Conservation (phyloP, 2,113 vertebrate species). For the Panurus biarmicus region DNA sequence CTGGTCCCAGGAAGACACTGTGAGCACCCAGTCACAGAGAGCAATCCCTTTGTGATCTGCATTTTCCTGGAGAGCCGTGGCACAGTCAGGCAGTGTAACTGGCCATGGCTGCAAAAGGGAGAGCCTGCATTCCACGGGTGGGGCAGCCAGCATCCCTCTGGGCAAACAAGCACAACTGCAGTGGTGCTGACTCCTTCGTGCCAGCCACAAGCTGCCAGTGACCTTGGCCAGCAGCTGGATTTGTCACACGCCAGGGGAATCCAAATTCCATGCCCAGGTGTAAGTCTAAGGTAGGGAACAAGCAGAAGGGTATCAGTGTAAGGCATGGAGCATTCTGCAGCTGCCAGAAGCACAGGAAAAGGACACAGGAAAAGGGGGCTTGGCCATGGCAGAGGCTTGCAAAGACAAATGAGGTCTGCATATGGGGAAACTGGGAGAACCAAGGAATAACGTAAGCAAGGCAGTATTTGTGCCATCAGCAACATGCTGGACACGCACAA, state of each 20-base stretch:
- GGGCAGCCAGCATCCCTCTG: background rate
- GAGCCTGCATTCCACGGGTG: background rate
- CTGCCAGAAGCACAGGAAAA: background rate
- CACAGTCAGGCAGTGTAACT: background rate
- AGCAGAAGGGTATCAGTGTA: background rate
- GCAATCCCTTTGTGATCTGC: background rate
- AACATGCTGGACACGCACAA: background rate
- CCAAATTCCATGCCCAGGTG: background rate
- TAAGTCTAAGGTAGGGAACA: background rate
- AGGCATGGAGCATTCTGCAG: background rate
- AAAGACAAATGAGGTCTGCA: background rate
- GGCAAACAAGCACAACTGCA: background rate
- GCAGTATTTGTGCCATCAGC: background rate
- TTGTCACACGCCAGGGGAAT: background rate
- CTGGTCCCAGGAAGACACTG: background rate
- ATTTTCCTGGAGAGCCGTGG: background rate
- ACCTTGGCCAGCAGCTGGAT: background rate
- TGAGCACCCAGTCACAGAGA: background rate
- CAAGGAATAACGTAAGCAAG: background rate
- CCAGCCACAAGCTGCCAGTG: no score
- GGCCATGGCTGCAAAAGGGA: background rate
- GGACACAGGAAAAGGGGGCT: no score
- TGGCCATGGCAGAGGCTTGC: background rate
- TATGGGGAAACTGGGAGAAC: background rate
- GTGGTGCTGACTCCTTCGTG: background rate